Evolutionary conservation across 2,888 invertebrate genomes (phyloP), one percentile per base, ranked within the genome.

Genomic region (Meghimatium bilineatum): DNA sequence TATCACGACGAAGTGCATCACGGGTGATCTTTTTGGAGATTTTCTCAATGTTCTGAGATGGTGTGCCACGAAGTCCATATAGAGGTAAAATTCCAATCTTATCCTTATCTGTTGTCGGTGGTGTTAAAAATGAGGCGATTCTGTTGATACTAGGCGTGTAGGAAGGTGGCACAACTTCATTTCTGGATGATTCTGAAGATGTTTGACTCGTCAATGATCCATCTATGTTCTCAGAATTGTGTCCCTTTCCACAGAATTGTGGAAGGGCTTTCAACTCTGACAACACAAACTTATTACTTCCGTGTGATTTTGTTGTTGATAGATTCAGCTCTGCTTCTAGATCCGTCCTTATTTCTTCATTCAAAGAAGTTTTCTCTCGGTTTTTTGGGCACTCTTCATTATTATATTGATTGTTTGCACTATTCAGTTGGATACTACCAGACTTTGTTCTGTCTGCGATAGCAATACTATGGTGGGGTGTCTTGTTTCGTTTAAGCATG

Each of bases 401-500:
- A 44, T 44, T 44, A 44, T 38, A 14, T 71, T 38, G 6, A n/a
- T 3, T 1, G 8, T 17, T 63, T 6, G 23, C n/a, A n/a, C 26
- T 23, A 12, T 26, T 26, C n/a, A n/a, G n/a, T n/a, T n/a, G n/a
- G n/a, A 8, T 10, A 20, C 23, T 38, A 1, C 17, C 23, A 2
- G 20, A 1, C 10, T 23, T 8, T 5, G 5, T 26, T 17, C 20
- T 17, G n/a, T 79, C 85, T 34, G 60, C 67, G 52, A 85, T 83
- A 29, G 66, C 67, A 76, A 85, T 67, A 66, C 80, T 74, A 72
- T 83, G 81, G 34, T 80, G 81, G 0, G 91, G 91, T 8, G 91
- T 91, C 79, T 86, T 86, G 83, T 85, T 91, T 71, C 91, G 85
- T 69, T 85, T 85, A 5, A 91, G 85, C 36, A 88, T 60, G 0